Percentiles rank a stretch among this genome's conserved stretches.
Conservation (phyloP, 2,888 invertebrate species). For the Drosophila borborema region DNA sequence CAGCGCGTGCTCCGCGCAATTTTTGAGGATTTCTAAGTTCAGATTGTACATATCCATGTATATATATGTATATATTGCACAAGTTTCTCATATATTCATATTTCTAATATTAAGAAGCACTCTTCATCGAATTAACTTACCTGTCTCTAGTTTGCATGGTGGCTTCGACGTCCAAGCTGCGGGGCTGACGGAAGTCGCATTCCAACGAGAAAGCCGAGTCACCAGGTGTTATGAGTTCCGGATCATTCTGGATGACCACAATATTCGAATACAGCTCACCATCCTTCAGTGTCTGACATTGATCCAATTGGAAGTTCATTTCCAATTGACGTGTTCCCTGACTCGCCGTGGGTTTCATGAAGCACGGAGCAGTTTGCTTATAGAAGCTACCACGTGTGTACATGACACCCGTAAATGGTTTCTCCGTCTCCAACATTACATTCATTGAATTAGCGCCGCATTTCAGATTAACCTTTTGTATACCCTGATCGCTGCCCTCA, state of each 20-base stretch:
- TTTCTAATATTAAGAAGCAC: neutral
- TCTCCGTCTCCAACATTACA: slow-evolving; percentile 86
- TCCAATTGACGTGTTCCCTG: slow-evolving; percentile 85
- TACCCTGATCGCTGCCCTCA: slow-evolving; percentile 87
- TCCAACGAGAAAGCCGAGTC: slow-evolving; percentile 89
- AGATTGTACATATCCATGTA: slow-evolving; percentile 49
- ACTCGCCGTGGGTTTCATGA: slow-evolving; percentile 86
- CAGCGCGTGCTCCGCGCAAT: slow-evolving; percentile 84
- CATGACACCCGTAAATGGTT: slow-evolving; percentile 88
- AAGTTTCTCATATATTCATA: slow-evolving; percentile 2
- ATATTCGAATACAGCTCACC: slow-evolving; percentile 87
- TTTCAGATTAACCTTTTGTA: slow-evolving; percentile 87
- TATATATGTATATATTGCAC: slow-evolving; percentile 25
- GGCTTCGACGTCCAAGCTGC: slow-evolving; percentile 86
- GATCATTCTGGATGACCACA: slow-evolving; percentile 89
- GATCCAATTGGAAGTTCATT: slow-evolving; percentile 87
- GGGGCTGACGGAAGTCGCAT: slow-evolving; percentile 88
- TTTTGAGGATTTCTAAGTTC: slow-evolving; percentile 84
- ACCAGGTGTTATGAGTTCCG: slow-evolving; percentile 88
- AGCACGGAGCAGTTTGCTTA: slow-evolving; percentile 87
- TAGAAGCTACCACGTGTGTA: slow-evolving; percentile 88
- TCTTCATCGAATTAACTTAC: slow-evolving; percentile 63
- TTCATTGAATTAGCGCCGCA: slow-evolving; percentile 87
- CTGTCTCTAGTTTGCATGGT: slow-evolving; percentile 85
- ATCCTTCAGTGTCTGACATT: slow-evolving; percentile 87